Evolutionary conservation across 2,888 invertebrate species (phyloP), one percentile per base, ranked within the genome.

Genomic region (Drosophila melanosoma): DNA sequence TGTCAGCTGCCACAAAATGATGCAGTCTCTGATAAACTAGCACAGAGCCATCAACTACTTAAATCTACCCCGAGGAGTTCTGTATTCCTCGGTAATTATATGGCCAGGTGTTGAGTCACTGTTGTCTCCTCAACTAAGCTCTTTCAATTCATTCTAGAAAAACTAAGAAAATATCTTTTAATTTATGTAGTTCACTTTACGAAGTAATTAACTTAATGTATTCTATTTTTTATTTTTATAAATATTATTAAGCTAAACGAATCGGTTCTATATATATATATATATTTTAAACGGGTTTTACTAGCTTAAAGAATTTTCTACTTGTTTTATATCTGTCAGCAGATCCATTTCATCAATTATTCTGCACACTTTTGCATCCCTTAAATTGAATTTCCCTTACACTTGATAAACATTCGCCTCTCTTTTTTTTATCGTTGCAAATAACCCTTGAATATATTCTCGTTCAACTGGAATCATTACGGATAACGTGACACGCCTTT

Each of bases 1-100:
- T 74, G 84, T 84, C 82, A 83, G 82, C 82, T 84, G 82, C 81
- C 86, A 77, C 86, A 81, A 85, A 62, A 69, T 74, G 73, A 78
- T 79, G 66, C 62, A 72, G 67, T 57, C 70, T 23, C 64, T 49
- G 81, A 70, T 70, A 74, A 74, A 74, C 70, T 56, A 71, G 67
- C 71, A 17, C 42, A n/a, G 23, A 40, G 49, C 60, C 52, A 63
- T 40, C 75, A 77, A 70, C 54, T 75, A 42, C 66, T 64, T 75
- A 79, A 77, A 64, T 77, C 76, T 69, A 52, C 40, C 60, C 23
- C 17, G 4, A 66, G 42, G 52, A 63, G 35, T 63, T 36, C 12
- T 15, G 0, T 29, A 29, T 35, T 61, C n/a, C 51, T 32, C 48
- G 60, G 69, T 70, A 79, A 79, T 77, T 77, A 79, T 60, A 61